A percentile compares a stretch with the other conserved stretches of the same genome.
Conservation (phyloP, 2,888 invertebrate genomes). For the Trachelus tabidus region DNA sequence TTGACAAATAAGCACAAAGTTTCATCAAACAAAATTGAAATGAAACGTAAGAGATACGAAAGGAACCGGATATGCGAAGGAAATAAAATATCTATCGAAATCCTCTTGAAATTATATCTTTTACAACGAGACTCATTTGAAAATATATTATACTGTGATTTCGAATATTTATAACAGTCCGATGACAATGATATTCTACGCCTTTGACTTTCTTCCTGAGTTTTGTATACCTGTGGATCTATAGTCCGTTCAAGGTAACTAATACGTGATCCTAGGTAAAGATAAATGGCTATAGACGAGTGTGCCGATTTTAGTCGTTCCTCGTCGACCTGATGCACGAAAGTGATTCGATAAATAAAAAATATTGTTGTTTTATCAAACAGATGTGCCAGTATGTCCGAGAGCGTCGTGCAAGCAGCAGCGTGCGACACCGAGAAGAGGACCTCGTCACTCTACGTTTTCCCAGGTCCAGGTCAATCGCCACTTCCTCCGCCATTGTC, state of each 20-base stretch:
- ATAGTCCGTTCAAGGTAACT: background rate
- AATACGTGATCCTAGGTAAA: background rate
- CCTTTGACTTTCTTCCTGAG: background rate
- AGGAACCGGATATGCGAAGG: background rate
- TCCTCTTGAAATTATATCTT: background rate
- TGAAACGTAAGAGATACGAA: background rate
- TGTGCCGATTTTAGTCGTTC: background rate
- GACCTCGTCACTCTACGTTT: conserved; percentile 58
- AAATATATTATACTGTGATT: background rate
- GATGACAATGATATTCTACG: background rate
- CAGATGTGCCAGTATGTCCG: conserved; percentile 78
- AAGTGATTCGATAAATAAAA: background rate
- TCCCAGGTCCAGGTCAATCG: conserved; percentile 56
- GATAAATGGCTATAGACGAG: background rate
- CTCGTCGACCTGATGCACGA: background rate
- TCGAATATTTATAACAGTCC: background rate
- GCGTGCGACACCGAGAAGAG: conserved; percentile 56
- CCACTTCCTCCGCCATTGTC: conserved; percentile 27
- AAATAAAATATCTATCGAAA: background rate
- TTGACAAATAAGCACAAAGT: background rate
- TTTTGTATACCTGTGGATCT: background rate
- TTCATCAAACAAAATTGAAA: background rate
- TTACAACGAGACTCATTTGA: background rate
- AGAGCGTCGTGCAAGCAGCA: conserved; percentile 72
- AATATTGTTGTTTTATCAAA: conserved; percentile 39